Conservation (phyloP, 1,140 invertebrate genomes). For the Drosophila burlai region DNA sequence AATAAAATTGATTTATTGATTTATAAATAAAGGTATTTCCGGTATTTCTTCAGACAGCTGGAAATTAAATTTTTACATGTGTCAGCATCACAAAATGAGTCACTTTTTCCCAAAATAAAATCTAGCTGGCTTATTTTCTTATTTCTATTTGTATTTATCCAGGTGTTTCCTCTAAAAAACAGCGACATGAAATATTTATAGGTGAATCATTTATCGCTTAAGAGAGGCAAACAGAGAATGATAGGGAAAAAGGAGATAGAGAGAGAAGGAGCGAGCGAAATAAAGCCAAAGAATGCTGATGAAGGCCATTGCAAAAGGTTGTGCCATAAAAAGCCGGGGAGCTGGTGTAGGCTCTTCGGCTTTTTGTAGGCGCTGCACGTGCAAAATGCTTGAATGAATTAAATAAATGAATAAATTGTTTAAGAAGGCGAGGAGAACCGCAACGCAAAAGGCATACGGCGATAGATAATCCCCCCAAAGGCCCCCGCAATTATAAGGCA, state of each 20-base stretch:
- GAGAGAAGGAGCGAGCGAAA: slow-evolving; percentile 22
- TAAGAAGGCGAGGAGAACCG: slow-evolving; percentile 10
- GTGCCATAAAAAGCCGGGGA: slow-evolving; percentile 12
- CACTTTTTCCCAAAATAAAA: slow-evolving; percentile 32
- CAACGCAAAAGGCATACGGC: slow-evolving; percentile 18
- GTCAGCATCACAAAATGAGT: slow-evolving; percentile 42
- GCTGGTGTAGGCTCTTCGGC: slow-evolving; percentile 7
- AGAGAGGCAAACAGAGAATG: slow-evolving; percentile 1
- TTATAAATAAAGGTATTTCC: not conserved
- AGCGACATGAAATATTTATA: slow-evolving; percentile 44
- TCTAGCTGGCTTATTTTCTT: slow-evolving; percentile 16
- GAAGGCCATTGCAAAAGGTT: slow-evolving; percentile 69
- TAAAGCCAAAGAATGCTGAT: slow-evolving; percentile 64
- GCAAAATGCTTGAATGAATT: slow-evolving; percentile 43
- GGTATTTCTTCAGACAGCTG: not conserved
- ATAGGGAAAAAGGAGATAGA: slow-evolving; percentile 1
- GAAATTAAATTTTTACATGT: not conserved
- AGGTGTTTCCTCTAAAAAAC: slow-evolving; percentile 71
- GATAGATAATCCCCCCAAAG: not conserved
- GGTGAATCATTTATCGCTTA: slow-evolving; percentile 54
- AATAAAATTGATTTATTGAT: not conserved
- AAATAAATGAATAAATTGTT: slow-evolving; percentile 25
- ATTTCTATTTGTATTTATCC: slow-evolving; percentile 61
- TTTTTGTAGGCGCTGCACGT: slow-evolving; percentile 75
- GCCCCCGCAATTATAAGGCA: slow-evolving; percentile 19